phyloP scores from a whole-genome alignment of 2,113 vertebrate species.

The Tyto alba region DNA sequence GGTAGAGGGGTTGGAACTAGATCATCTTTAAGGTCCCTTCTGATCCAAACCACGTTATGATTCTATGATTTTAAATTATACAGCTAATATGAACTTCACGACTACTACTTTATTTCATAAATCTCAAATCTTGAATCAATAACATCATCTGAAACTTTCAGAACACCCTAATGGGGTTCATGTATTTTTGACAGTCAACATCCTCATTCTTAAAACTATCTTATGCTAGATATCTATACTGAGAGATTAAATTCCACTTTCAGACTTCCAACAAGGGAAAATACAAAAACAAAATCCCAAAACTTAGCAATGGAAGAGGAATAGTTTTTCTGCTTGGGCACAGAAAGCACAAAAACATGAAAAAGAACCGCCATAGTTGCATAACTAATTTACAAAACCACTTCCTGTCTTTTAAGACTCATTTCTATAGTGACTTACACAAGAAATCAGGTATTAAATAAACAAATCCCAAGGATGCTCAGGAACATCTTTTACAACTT shows the following conservation, averaged over 20 bases:
- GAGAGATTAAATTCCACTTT: background rate
- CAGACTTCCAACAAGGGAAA: background rate
- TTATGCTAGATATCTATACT: background rate
- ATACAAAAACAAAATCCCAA: background rate
- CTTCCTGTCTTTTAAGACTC: constrained; percentile 5
- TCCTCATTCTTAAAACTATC: background rate
- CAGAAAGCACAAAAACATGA: background rate
- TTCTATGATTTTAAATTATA: background rate
- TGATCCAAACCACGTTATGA: too few species aligned
- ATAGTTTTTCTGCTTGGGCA: background rate
- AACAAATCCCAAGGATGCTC: background rate
- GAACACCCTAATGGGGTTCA: background rate
- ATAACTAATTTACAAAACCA: constrained; percentile 7
- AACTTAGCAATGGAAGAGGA: background rate
- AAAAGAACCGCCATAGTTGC: background rate
- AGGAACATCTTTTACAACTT: background rate
- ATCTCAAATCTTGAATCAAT: background rate
- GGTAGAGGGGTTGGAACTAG: too few species aligned
- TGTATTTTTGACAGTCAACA: background rate
- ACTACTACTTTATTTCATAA: background rate
- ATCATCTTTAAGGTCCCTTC: too few species aligned
- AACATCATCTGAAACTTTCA: background rate
- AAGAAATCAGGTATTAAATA: background rate
- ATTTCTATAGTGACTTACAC: background rate
- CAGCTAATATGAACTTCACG: background rate